phyloP scores from a whole-genome alignment of 2,113 vertebrate genomes.

The Procavia capensis region DNA sequence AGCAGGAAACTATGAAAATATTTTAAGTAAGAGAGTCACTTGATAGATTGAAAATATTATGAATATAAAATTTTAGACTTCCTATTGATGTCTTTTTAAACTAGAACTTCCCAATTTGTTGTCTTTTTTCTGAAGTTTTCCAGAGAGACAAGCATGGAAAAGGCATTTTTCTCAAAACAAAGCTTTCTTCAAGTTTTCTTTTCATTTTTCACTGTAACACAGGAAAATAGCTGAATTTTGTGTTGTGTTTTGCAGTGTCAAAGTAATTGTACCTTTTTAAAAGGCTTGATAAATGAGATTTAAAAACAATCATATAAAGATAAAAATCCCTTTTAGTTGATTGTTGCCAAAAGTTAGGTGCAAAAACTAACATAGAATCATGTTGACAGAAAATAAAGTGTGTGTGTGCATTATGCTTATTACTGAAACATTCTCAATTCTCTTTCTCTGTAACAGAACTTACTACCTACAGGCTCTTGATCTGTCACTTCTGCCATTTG shows the following conservation, averaged over 20 bases:
- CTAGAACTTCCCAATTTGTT: neutral
- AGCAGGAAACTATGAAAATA: neutral
- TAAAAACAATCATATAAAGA: neutral
- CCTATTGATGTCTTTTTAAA: neutral
- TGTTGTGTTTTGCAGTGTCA: neutral
- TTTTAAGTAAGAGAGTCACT: neutral
- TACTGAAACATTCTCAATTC: neutral
- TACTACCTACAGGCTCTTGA: neutral
- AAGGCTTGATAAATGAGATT: neutral
- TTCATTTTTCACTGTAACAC: constrained; percentile 13
- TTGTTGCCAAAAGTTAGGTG: neutral
- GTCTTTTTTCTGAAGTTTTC: neutral
- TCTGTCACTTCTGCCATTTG: neutral
- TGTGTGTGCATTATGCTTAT: neutral
- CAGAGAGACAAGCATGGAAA: neutral
- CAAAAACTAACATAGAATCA: neutral
- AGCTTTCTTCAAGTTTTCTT: neutral
- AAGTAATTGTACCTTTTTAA: neutral
- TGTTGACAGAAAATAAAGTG: neutral
- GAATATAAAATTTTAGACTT: neutral
- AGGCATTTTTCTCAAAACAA: neutral
- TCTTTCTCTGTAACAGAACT: neutral
- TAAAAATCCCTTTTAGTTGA: constrained; percentile 25
- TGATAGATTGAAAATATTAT: neutral
- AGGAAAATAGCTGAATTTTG: neutral